Conservation (phyloP, 2,113 vertebrate species). For the Mus musculus region DNA sequence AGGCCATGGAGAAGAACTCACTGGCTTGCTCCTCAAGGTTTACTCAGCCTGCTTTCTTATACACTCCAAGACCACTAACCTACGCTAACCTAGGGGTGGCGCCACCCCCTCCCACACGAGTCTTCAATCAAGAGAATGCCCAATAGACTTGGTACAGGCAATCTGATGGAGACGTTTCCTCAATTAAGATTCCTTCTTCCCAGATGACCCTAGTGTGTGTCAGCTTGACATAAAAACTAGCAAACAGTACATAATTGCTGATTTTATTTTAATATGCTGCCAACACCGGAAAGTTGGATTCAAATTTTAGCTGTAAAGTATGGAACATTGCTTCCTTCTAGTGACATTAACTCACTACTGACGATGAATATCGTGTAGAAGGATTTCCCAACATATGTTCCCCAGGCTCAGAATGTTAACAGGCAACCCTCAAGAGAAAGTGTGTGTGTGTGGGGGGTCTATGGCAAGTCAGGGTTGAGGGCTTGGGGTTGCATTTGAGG, state of each 20-base stretch:
- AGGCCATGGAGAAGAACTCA: neutral
- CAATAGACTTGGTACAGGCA: neutral
- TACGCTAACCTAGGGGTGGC: too few species aligned
- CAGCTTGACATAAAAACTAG: neutral
- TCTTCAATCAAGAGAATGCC: neutral
- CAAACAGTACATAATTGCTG: conserved; percentile 18
- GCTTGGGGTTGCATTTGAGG: neutral
- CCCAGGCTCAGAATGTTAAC: conserved; percentile 12
- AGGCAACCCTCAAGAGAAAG: neutral
- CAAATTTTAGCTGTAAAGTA: conserved; percentile 44
- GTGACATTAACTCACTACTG: conserved; percentile 33
- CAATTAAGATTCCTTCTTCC: neutral
- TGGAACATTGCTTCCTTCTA: conserved; percentile 38
- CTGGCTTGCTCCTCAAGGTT: neutral
- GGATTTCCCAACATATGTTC: conserved; percentile 19
- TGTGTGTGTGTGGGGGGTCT: too few species aligned
- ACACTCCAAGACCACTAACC: neutral
- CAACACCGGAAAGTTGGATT: conserved; percentile 5
- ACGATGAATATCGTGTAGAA: neutral
- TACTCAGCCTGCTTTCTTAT: neutral
- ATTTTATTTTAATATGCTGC: conserved; percentile 24
- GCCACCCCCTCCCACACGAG: neutral
- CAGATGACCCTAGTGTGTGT: neutral
- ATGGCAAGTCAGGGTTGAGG: neutral
- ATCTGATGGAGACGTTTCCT: neutral